Evolutionary conservation across 2,888 invertebrate species (phyloP), one percentile per base, ranked within the genome.

Genomic region (Allolobophora icterica): DNA sequence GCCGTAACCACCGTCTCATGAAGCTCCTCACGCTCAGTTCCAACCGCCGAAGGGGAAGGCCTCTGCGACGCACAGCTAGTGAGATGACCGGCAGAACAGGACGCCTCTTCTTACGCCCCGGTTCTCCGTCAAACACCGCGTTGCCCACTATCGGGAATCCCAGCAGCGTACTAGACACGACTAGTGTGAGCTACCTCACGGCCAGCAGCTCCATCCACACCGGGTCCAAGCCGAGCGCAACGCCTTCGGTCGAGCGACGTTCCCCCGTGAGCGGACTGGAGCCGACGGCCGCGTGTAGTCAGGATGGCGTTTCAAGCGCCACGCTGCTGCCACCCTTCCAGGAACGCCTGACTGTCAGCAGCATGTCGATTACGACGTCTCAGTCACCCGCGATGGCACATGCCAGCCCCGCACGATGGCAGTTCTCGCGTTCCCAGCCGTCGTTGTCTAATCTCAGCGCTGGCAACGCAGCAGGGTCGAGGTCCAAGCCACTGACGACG

Each of bases 1-100:
- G 98, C 91, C 96, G 97, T 92, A 98, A 98, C 95, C 95, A 95
- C 90, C 93, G 93, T 30, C 91, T 94, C 45, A 93, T 92, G 92
- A 87, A 87, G 87, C 87, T 87, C 87, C 87, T 87, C 4, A 87
- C 87, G 35, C 87, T 87, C 87, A 71, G 71, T 17, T n/a, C 71
- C 71, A 30, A 71, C 71, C 71, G 71, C 71, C 30, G 71, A 1
- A 71, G n/a, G n/a, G n/a, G 30, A 8, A 30, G 71, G 11, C n/a
- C 71, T 71, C n/a, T 71, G n/a, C 71, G 71, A 30, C 71, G 71
- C 71, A 8, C 71, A 1, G 71, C 34, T 35, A 38, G 35, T 33
- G 87, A 34, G 34, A 35, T 17, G 87, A 35, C 35, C n/a, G 87
- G 34, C 87, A 38, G 35, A 30, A 17, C 38, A 21, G 87, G 87